Conservation (phyloP, 2,797 vertebrate genomes). For the Agapornis canus region DNA sequence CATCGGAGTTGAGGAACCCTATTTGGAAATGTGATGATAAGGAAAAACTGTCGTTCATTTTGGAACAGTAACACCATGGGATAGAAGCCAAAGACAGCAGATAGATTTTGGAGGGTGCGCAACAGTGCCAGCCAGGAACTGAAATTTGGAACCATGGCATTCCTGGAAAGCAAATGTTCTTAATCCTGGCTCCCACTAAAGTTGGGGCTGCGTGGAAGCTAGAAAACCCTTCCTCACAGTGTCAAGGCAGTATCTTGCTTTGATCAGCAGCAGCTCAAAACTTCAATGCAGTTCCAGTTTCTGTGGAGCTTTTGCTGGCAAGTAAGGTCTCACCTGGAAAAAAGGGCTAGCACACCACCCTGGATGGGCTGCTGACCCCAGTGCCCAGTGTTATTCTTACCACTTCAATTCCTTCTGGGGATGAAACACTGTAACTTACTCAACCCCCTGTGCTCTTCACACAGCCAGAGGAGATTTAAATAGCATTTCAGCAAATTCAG, state of each 20-base stretch:
- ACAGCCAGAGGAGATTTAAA: background rate
- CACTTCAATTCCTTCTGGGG: background rate
- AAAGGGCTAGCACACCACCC: background rate
- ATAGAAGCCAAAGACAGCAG: background rate
- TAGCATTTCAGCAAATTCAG: background rate
- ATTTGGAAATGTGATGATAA: background rate
- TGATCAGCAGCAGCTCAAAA: background rate
- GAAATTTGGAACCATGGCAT: rapidly evolving
- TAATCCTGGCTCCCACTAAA: background rate
- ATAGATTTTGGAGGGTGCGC: background rate
- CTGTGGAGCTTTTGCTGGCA: background rate
- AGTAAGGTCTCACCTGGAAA: background rate
- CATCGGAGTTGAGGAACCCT: background rate
- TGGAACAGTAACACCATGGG: background rate
- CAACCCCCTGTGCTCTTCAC: background rate
- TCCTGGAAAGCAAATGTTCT: background rate
- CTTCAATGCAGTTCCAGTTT: background rate
- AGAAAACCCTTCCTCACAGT: background rate
- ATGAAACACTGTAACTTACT: background rate
- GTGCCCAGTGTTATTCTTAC: background rate
- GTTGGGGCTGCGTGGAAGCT: background rate
- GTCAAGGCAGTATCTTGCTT: background rate
- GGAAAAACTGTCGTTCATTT: background rate
- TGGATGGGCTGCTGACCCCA: background rate
- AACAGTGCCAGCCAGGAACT: background rate